Conservation (phyloP, 1,140 invertebrate species). For the Eueides isabella region DNA sequence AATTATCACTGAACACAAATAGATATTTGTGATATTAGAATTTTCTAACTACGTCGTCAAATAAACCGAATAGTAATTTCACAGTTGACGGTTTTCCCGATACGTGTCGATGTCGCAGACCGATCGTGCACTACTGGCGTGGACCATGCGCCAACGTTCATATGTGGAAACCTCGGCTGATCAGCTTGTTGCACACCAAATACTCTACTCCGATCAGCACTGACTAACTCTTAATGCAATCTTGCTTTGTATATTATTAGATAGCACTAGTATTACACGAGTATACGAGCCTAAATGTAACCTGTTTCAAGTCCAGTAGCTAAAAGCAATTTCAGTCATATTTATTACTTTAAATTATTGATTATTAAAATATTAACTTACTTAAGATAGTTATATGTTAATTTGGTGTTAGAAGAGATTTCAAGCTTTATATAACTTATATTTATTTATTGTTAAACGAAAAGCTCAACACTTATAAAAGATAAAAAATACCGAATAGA, state of each 20-base stretch:
- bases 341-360: slow-evolving; percentile 2
- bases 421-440: too few species aligned
- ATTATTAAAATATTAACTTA: background rate
- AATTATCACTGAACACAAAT: slow-evolving; percentile 33
- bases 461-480: background rate
- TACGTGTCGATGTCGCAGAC: slow-evolving; percentile 62
- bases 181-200: slow-evolving; percentile 46
- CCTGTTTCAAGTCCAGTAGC: background rate
- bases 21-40: slow-evolving; percentile 10
- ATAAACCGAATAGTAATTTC: slow-evolving; percentile 37
- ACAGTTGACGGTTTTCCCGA: slow-evolving; percentile 45
- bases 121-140: slow-evolving; percentile 69
- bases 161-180: slow-evolving; percentile 65
- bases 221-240: slow-evolving; percentile 43
- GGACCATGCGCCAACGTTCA: slow-evolving; percentile 55
- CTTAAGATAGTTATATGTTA: background rate
- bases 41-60: slow-evolving; percentile 14
- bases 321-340: background rate
- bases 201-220: slow-evolving; percentile 18
- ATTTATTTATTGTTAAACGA: background rate
- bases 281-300: slow-evolving; percentile 14
- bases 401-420: background rate
- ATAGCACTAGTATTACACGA: slow-evolving; percentile 23
- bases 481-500: background rate
- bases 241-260: slow-evolving; percentile 17